Conservation (phyloP, 2,888 invertebrate genomes). For the Dasysyrphus tricinctus region DNA sequence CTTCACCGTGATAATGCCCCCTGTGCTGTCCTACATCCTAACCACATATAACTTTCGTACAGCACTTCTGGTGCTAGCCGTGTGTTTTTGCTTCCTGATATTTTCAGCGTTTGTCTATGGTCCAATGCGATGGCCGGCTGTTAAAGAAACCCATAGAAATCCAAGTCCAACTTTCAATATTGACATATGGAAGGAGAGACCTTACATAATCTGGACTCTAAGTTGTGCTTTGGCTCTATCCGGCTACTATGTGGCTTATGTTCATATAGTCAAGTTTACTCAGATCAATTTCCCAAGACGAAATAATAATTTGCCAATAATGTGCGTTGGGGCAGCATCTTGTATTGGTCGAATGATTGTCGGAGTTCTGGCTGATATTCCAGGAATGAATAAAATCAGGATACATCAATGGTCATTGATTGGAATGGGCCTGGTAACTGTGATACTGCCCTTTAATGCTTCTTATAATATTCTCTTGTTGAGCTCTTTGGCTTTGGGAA, state of each 20-base stretch:
- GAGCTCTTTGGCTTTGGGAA: slow-evolving; percentile 48
- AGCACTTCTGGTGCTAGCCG: slow-evolving; percentile 44
- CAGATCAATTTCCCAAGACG: slow-evolving; percentile 56
- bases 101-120: slow-evolving; percentile 64
- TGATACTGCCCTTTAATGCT: slow-evolving; percentile 32
- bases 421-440: slow-evolving; percentile 62
- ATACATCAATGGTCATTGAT: slow-evolving; percentile 62
- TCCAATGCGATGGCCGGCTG: slow-evolving; percentile 54
- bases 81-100: slow-evolving; percentile 60
- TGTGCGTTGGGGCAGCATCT: slow-evolving; percentile 69
- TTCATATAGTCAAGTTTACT: slow-evolving; percentile 66
- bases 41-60: slow-evolving; percentile 45
- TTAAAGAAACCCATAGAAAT: not conserved
- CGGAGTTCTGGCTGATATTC: slow-evolving; percentile 61
- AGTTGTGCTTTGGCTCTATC: slow-evolving; percentile 62
- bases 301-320: slow-evolving; percentile 61
- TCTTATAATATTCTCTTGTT: slow-evolving; percentile 48
- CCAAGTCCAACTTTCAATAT: slow-evolving; percentile 37
- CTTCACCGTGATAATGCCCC: slow-evolving; percentile 67
- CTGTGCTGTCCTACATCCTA: slow-evolving; percentile 55
- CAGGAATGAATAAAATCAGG: slow-evolving; percentile 55
- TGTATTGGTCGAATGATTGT: slow-evolving; percentile 65
- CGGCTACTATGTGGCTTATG: slow-evolving; percentile 68
- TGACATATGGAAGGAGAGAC: slow-evolving; percentile 61
- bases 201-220: slow-evolving; percentile 65